Base-by-base conservation (phyloP, 1,140 invertebrate genomes). In the Zaprionus africanus region DNA sequence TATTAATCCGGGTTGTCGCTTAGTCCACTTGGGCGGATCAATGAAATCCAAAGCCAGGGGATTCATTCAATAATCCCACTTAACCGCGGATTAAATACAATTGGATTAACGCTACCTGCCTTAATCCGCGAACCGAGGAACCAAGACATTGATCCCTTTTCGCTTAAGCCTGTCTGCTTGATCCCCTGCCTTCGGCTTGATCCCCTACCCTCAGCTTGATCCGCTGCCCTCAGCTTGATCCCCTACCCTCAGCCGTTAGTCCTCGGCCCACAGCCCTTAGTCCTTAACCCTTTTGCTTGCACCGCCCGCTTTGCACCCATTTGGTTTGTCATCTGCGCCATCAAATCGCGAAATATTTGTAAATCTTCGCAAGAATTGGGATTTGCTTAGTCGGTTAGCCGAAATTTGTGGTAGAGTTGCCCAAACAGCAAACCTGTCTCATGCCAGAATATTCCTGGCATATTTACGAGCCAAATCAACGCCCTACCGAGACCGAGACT, bases 41-140 rank as follows among this genome's bases (percentile, higher is more conserved):
- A 86, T 85, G 79, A 86, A 85, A 85, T 51, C 76, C 71, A 53
- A 85, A 85, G 71, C 82, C 82, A n/a, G 43, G 31, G 82, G 82
- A 85, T 85, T 85, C 82, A 85, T 85, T 85, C 82, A 85, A 79
- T 85, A 82, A 85, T 85, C 81, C 73, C 67, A 57, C 28, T 85
- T 82, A 85, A 64, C 34, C 31, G 56, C 24, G 78, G 59, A n/a
- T 59, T 69, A 53, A 36, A 70, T 4, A 4, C 31, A 84, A 81
- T 81, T 74, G 78, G 81, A 84, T 81, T 81, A 78, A 22, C 51
- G 58, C 74, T 84, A 84, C 82, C 82, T 85, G 43, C 13, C 38
- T 9, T 22, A 34, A 11, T 13, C 24, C 56, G 22, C 31, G 46
- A 24, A 22, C 26, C 68, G 31, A 34, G 31, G 31, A 2, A 9